These are phyloP conservation scores for Microcaecilia unicolor DNA, from an alignment of 2,797 vertebrate genomes.

Conservation along the genomic window DNA sequence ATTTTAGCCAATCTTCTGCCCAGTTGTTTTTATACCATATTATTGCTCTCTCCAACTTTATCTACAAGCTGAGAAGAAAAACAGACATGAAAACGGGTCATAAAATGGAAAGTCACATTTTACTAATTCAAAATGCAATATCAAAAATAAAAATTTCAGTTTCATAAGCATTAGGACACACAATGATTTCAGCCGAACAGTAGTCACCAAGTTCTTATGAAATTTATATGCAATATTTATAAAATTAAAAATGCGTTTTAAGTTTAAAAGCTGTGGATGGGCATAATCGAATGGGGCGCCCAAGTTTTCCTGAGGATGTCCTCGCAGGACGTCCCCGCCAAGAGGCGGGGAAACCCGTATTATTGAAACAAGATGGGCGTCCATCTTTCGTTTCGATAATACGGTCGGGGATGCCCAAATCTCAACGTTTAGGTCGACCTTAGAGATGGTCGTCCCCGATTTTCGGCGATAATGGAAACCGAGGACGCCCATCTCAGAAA, in stretches of 20 bases:
- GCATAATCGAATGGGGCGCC: too few relatives aligned
- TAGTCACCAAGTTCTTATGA: conserved; percentile 38
- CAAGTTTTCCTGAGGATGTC: too few relatives aligned
- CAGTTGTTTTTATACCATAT: conserved; percentile 83
- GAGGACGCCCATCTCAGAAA: too few relatives aligned
- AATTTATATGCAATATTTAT: conserved; percentile 11
- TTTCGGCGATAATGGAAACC: too few relatives aligned
- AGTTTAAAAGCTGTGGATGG: conserved; percentile 31
- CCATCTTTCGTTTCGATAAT: too few relatives aligned
- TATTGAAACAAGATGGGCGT: too few relatives aligned
- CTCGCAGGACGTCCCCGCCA: too few relatives aligned
- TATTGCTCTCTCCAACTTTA: conserved; percentile 90
- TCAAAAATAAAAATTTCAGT: conserved; percentile 22
- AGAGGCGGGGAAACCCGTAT: too few relatives aligned
- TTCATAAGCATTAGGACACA: conserved; percentile 32
- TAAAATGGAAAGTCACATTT: background rate
- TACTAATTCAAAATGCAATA: conserved; percentile 10
- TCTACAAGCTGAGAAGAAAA: conserved; percentile 75
- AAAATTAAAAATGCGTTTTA: conserved; percentile 19
- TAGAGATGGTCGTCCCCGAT: too few relatives aligned
- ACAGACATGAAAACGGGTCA: background rate
- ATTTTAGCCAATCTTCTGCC: conserved; percentile 50
- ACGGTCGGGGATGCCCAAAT: too few relatives aligned
- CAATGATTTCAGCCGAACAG: conserved; percentile 27
- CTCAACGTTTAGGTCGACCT: too few relatives aligned